Base-by-base conservation (phyloP, 92 coral and sea anemone species). In the Epizoanthus ramosus region DNA sequence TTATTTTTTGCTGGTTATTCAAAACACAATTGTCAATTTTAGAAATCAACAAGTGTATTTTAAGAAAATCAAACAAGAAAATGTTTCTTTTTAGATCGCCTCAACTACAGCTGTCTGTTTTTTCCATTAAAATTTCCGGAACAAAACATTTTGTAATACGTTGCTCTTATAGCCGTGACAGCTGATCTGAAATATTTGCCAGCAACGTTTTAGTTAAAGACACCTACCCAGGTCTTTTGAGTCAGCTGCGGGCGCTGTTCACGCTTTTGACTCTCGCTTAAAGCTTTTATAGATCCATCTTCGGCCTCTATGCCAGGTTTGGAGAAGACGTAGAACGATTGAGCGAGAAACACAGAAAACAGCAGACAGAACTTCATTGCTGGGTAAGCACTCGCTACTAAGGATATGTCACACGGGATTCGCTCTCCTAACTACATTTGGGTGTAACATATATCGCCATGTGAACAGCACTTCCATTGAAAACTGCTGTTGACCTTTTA, bases 281-380 rank as follows among this genome's bases (percentile, higher is more conserved):
- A 13, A 1, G 13, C 35, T 64, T 64, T 64, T 17, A 24, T 25
- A 2, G 35, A 9, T 17, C 69, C 69, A 24, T 64, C 6, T 64
- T 64, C 69, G 9, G 69, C 69, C 39, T 64, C 69, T 23, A 64
- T 64, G 35, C 13, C 69, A 17, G 69, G 69, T 12, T 64, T 24
- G 15, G 69, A 28, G 35, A 25, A 3, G 18, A 64, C 69, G 28
- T 16, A 10, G 69, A 64, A 15, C 0, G 1, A 64, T 17, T 10
- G 6, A 23, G 69, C 17, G 12, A 24, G 35, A 22, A 64, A 64
- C 33, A 64, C 17, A 33, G 39, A 6, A 16, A 22, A 64, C 18
- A 24, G 14, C 35, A 64, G 17, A 64, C 37, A 10, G 69, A 64
- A 17, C 17, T 64, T 24, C 69, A 64, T 64, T 24, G 69, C 39